Evolutionary conservation across 2,113 vertebrate genomes (phyloP).

Genomic region (Elgaria multicarinata): DNA sequence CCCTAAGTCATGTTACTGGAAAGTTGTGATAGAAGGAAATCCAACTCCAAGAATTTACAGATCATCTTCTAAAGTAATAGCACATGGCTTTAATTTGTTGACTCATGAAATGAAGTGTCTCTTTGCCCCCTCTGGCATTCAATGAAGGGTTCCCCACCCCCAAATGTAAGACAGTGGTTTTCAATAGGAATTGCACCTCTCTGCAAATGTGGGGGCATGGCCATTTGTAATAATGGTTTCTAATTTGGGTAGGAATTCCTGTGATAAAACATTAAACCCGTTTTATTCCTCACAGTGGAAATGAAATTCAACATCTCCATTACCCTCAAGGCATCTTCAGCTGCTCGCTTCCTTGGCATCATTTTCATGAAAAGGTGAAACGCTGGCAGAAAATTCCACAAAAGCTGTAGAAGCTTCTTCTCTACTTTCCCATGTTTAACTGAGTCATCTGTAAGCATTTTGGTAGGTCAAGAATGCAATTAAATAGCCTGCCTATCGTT

Average conservation of each 20-base stretch:
- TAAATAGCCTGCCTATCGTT: slow-evolving; percentile 72
- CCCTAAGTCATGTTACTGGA: neutral
- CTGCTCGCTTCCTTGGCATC: neutral
- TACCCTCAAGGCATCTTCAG: neutral
- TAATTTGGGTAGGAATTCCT: slow-evolving; percentile 13
- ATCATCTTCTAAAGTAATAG: neutral
- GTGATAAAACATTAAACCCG: neutral
- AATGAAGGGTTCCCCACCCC: too few relatives aligned
- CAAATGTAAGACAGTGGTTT: fast-evolving
- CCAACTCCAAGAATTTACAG: neutral
- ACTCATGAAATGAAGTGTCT: neutral
- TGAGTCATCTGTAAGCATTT: slow-evolving; percentile 74
- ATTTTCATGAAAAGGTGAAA: slow-evolving; percentile 26
- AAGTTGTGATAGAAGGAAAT: neutral
- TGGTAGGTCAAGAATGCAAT: slow-evolving; percentile 76
- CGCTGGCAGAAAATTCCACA: slow-evolving; percentile 11
- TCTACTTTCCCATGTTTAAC: slow-evolving; percentile 53
- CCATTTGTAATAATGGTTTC: neutral
- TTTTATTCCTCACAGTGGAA: neutral
- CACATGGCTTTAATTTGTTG: neutral
- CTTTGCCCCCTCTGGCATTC: neutral
- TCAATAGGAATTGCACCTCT: neutral
- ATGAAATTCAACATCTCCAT: neutral
- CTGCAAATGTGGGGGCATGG: neutral
- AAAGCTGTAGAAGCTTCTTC: neutral